Evolutionary conservation across 2,888 invertebrate species (phyloP).

Genomic region (Hylaea fasciaria): DNA sequence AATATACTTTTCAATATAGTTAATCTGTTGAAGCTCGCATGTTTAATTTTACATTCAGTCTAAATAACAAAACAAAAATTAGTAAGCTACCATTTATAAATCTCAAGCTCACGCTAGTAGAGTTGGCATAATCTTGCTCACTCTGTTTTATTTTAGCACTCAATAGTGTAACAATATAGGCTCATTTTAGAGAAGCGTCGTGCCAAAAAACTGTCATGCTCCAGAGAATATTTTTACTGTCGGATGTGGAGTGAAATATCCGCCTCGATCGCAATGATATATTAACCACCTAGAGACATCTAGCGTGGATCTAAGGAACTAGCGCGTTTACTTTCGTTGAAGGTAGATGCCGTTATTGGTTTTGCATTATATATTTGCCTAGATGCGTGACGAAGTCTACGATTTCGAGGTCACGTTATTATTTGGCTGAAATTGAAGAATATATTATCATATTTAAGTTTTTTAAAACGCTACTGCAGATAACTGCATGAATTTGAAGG

Average conservation of each 20-base stretch:
- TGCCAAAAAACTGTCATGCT: conserved; percentile 46
- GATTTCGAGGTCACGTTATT: too few species aligned
- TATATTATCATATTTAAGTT: not conserved
- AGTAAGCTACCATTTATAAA: conserved; percentile 24
- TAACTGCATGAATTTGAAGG: not conserved
- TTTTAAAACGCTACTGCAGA: not conserved
- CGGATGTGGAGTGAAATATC: conserved; percentile 30
- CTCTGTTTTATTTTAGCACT: conserved; percentile 21
- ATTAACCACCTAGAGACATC: conserved; percentile 50
- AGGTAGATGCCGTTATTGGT: conserved; percentile 61
- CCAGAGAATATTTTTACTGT: conserved; percentile 43
- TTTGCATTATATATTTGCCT: not conserved
- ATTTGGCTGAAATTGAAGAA: too few species aligned
- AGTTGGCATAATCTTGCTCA: conserved; percentile 27
- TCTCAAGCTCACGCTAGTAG: conserved; percentile 16
- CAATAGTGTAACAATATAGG: conserved; percentile 34
- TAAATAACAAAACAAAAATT: conserved; percentile 18
- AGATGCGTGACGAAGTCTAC: too few species aligned
- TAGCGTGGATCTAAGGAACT: conserved; percentile 52
- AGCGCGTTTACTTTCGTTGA: conserved; percentile 27
- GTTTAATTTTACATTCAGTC: conserved; percentile 25
- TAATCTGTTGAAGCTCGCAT: conserved; percentile 20
- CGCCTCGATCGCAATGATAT: conserved; percentile 11
- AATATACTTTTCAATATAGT: conserved; percentile 13
- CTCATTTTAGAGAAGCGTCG: conserved; percentile 23